Evolutionary conservation across 2,797 vertebrate species (phyloP).

Genomic region (Peromyscus aztecus): DNA sequence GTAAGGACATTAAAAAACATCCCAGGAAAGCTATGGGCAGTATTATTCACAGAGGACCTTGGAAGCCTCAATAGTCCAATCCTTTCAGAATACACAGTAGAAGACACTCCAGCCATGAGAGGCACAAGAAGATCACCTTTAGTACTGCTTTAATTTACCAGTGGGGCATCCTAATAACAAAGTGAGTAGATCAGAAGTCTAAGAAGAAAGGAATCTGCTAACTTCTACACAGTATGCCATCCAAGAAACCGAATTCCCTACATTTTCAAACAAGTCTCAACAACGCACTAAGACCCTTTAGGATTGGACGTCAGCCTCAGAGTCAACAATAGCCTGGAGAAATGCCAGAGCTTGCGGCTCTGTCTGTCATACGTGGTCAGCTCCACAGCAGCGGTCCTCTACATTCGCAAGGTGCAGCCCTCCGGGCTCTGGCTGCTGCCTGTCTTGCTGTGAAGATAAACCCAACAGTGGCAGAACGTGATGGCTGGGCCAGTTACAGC

Average conservation of each 20-base stretch:
- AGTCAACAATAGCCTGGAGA: background rate
- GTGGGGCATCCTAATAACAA: background rate
- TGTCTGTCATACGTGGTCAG: background rate
- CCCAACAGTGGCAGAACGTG: background rate
- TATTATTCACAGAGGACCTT: background rate
- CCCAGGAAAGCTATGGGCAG: background rate
- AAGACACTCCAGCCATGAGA: background rate
- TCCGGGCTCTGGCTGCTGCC: background rate
- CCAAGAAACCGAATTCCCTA: background rate
- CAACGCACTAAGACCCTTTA: background rate
- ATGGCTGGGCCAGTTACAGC: background rate
- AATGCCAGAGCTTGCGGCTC: background rate
- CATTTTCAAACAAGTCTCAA: background rate
- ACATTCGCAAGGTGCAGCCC: background rate
- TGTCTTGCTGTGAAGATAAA: slow-evolving; percentile 2
- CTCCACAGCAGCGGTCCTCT: background rate
- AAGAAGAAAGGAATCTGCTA: background rate
- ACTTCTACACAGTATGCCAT: background rate
- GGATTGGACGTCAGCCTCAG: background rate
- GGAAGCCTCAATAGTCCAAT: background rate
- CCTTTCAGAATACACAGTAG: background rate
- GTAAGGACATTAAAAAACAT: background rate
- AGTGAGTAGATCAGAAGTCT: background rate
- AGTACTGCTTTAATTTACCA: background rate
- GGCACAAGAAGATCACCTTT: background rate